Conservation (phyloP, 2,797 vertebrate genomes). For the Halcyon leucocephala region DNA sequence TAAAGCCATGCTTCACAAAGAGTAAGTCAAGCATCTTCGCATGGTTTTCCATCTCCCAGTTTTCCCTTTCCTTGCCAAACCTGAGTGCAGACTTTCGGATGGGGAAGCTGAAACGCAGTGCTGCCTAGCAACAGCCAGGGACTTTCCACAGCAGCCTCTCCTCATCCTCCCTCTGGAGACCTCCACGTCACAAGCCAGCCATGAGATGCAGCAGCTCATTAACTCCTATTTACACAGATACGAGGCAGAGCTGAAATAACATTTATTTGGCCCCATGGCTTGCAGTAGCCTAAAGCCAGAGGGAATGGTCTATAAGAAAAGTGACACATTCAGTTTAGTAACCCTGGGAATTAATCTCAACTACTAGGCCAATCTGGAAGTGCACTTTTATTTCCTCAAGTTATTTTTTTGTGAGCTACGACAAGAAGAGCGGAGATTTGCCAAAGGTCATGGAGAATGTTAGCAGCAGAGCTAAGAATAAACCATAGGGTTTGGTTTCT, state of each 20-base stretch:
- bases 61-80: neutral
- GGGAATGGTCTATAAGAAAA: neutral
- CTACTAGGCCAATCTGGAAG: neutral
- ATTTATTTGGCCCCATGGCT: neutral
- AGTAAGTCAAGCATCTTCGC: neutral
- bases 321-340: neutral
- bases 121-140: constrained; percentile 44
- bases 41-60: neutral
- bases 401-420: neutral
- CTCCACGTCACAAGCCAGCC: neutral
- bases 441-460: neutral
- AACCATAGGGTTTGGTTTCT: neutral
- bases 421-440: neutral
- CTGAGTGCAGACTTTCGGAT: neutral
- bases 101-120: constrained; percentile 10
- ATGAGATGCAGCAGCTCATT: constrained; percentile 6
- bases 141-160: constrained; percentile 29
- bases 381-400: neutral
- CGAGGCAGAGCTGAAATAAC: constrained; percentile 8
- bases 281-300: neutral
- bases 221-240: constrained; percentile 30
- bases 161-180: constrained; percentile 49
- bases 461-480: neutral
- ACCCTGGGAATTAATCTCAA: neutral
- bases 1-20: neutral